These are phyloP conservation scores for Drosophila paranaensis DNA, from an alignment of 2,888 invertebrate genomes.

Conservation along the genomic window DNA sequence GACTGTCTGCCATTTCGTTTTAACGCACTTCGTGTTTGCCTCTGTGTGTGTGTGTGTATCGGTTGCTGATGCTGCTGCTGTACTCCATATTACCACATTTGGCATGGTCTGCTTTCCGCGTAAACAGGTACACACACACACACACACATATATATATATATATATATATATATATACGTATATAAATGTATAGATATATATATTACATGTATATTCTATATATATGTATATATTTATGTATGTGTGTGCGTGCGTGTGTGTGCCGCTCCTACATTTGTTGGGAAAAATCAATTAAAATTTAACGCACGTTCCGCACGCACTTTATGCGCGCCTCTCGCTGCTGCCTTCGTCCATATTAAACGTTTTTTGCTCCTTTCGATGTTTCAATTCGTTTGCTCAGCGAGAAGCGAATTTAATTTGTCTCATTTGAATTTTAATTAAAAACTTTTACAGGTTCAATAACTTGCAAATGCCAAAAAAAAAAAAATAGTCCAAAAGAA, in stretches of 20 bases:
- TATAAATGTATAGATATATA: neutral
- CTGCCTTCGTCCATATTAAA: constrained; percentile 13
- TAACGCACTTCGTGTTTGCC: constrained; percentile 39
- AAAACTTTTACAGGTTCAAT: constrained; percentile 76
- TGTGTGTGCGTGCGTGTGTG: constrained; percentile 5
- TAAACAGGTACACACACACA: constrained; percentile 50
- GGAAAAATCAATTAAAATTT: constrained; percentile 81
- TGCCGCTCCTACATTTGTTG: constrained; percentile 54
- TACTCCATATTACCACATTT: constrained; percentile 66
- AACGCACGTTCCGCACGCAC: constrained; percentile 58
- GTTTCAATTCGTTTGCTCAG: constrained; percentile 11
- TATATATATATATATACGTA: constrained; percentile 10
- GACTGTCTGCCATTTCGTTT: constrained; percentile 68
- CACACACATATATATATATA: constrained; percentile 5
- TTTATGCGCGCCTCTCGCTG: constrained; percentile 21
- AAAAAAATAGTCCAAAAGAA: neutral
- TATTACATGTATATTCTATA: neutral
- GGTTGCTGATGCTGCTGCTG: constrained; percentile 50
- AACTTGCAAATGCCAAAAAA: constrained; percentile 51
- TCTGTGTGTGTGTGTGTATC: constrained; percentile 34
- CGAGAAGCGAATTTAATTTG: constrained; percentile 59
- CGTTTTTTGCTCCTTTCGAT: neutral
- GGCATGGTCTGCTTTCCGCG: constrained; percentile 61
- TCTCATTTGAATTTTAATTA: constrained; percentile 77
- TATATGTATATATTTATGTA: too few species aligned